Base-by-base conservation (phyloP, 2,888 invertebrate genomes). In the Pilophorus perplexus region DNA sequence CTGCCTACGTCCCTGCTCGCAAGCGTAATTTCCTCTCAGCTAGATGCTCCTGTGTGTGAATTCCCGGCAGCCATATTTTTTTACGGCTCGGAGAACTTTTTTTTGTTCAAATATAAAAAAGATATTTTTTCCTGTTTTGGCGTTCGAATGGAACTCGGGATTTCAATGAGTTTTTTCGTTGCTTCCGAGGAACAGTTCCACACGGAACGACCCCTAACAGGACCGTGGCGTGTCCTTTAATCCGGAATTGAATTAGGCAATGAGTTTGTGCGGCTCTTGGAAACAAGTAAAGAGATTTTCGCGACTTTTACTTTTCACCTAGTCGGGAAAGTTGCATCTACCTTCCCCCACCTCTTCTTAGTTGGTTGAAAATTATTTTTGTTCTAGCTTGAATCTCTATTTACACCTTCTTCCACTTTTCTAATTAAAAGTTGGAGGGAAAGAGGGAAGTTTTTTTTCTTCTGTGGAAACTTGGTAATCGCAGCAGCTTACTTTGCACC, bases 371-470 rank as follows among this genome's bases (percentile, higher is more conserved):
- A 50, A 50, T 50, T 50, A 50, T 50, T 50, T 50, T 50, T 48
- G 48, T 48, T 48, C 20, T 23, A 27, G 25, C 12, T 54, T 54
- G 54, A 54, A 54, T 54, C 37, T 54, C 18, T 37, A 20, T 54
- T 54, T 20, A 2, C 37, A 28, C 37, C 54, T 54, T 52, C 52
- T 25, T 54, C 37, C 18, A 54, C 54, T 54, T 54, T 37, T 18
- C 37, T 37, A 37, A 37, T 54, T 50, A 50, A 50, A 50, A 50
- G 50, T 50, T 50, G 22, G n/a, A n/a, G n/a, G 10, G 10, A 50
- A 16, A 27, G 27, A 25, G 14, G 25, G n/a, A n/a, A n/a, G n/a
- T n/a, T n/a, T 50, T 50, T 50, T 50, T 25, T 27, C 33, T 12
- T 33, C 33, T 33, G 33, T 12, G 33, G 12, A 33, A 33, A 33